phyloP scores from a whole-genome alignment of 2,888 invertebrate species.

The Perizoma affinitatum region DNA sequence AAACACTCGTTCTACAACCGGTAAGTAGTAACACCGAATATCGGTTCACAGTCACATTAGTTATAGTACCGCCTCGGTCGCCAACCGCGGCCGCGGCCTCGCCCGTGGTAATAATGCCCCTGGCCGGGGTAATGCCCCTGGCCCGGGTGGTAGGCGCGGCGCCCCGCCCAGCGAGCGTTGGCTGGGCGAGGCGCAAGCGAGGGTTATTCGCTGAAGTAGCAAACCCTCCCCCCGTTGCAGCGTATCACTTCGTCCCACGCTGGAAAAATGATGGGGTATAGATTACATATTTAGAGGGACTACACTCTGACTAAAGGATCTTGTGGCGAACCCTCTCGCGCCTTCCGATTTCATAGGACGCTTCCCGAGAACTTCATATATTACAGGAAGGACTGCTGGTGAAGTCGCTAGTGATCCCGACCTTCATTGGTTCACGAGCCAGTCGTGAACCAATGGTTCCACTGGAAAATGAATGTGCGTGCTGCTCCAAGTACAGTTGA shows the following conservation, averaged over 20 bases:
- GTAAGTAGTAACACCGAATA: no score
- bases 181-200: slow-evolving; percentile 13
- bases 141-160: background rate
- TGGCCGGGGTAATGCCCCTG: slow-evolving; percentile 17
- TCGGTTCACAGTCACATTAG: background rate
- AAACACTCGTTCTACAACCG: background rate
- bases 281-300: background rate
- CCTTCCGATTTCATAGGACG: no score
- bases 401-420: no score
- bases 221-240: slow-evolving; percentile 73
- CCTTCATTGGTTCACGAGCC: no score
- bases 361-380: no score
- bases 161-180: slow-evolving; percentile 4
- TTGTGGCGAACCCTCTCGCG: background rate
- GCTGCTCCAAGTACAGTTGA: no score
- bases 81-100: background rate
- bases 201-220: slow-evolving; percentile 74
- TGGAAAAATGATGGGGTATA: slow-evolving; percentile 57
- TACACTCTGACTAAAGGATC: background rate
- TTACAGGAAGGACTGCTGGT: no score
- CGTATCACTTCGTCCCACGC: slow-evolving; percentile 90
- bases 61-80: slow-evolving; percentile 1
- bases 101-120: background rate
- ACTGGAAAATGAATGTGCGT: no score
- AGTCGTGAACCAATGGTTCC: no score